Conservation (phyloP, 2,888 invertebrate genomes). For the Macroteleia sp. region DNA sequence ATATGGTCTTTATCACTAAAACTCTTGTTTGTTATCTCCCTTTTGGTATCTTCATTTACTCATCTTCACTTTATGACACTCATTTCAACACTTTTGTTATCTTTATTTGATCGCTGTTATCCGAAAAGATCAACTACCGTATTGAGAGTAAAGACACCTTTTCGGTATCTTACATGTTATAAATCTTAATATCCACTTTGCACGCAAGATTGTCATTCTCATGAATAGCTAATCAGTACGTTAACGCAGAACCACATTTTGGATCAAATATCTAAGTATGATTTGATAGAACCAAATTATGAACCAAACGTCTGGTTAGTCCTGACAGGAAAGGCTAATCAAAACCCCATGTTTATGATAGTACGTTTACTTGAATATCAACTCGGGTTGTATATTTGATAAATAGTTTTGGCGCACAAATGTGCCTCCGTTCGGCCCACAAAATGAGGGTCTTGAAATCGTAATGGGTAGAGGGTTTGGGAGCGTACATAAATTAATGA, state of each 20-base stretch:
- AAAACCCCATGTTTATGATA: conserved; percentile 23
- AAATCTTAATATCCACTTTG: too few relatives aligned
- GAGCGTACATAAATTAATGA: conserved; percentile 76
- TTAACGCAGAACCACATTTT: not conserved
- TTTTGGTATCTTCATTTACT: too few relatives aligned
- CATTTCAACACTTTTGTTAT: too few relatives aligned
- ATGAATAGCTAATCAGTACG: not conserved
- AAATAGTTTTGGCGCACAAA: conserved; percentile 37
- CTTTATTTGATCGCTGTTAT: too few relatives aligned
- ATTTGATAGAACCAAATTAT: not conserved
- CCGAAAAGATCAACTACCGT: too few relatives aligned
- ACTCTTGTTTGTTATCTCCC: too few relatives aligned
- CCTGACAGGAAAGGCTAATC: conserved; percentile 1
- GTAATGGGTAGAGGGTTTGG: conserved; percentile 25
- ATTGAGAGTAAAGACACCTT: too few relatives aligned
- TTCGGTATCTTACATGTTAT: too few relatives aligned
- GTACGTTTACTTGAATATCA: conserved; percentile 18
- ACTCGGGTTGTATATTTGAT: conserved; percentile 22
- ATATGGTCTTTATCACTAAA: too few relatives aligned
- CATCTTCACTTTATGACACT: too few relatives aligned
- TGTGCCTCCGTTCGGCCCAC: conserved; percentile 16
- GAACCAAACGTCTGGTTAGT: not conserved
- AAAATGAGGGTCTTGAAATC: conserved; percentile 39
- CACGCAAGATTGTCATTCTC: too few relatives aligned
- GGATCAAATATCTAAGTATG: not conserved